These are phyloP conservation scores for Linnaemya vulpina DNA, from an alignment of 2,888 invertebrate genomes.

Conservation along the genomic window DNA sequence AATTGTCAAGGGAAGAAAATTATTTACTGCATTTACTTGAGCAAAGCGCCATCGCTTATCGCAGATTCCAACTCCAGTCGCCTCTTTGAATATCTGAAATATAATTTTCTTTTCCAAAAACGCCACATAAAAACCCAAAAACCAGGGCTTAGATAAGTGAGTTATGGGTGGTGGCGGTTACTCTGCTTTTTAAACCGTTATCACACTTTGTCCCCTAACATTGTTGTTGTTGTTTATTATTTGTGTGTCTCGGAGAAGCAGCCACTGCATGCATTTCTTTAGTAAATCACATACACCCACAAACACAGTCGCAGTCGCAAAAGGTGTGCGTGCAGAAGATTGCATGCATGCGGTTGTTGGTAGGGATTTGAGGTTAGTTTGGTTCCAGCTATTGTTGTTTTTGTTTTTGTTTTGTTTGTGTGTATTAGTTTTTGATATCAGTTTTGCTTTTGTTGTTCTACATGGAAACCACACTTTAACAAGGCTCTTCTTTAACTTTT, in stretches of 20 bases:
- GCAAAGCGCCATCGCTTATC: too few relatives aligned
- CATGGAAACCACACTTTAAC: slow-evolving; percentile 59
- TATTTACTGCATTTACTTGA: too few relatives aligned
- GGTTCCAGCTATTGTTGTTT: slow-evolving; percentile 26
- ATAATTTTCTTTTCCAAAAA: neutral
- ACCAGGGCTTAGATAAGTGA: neutral
- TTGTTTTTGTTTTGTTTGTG: slow-evolving; percentile 25
- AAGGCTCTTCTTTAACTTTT: slow-evolving; percentile 47
- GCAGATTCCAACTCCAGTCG: too few relatives aligned
- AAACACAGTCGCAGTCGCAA: neutral
- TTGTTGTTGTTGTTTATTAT: slow-evolving; percentile 1
- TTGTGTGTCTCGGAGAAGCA: slow-evolving; percentile 28
- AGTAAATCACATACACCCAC: neutral
- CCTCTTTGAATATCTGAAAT: too few relatives aligned
- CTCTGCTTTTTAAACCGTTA: neutral
- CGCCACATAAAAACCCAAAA: neutral
- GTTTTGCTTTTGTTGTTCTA: slow-evolving; percentile 24
- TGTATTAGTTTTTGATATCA: slow-evolving; percentile 18
- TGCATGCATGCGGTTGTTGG: neutral
- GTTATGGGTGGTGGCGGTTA: neutral
- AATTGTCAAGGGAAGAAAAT: too few relatives aligned
- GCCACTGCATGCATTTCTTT: slow-evolving; percentile 21
- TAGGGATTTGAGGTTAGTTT: slow-evolving; percentile 24
- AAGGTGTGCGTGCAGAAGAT: slow-evolving; percentile 14
- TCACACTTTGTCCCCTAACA: slow-evolving; percentile 3